These are phyloP conservation scores for Miltochrista miniata DNA, from an alignment of 2,888 invertebrate genomes.

Conservation along the genomic window DNA sequence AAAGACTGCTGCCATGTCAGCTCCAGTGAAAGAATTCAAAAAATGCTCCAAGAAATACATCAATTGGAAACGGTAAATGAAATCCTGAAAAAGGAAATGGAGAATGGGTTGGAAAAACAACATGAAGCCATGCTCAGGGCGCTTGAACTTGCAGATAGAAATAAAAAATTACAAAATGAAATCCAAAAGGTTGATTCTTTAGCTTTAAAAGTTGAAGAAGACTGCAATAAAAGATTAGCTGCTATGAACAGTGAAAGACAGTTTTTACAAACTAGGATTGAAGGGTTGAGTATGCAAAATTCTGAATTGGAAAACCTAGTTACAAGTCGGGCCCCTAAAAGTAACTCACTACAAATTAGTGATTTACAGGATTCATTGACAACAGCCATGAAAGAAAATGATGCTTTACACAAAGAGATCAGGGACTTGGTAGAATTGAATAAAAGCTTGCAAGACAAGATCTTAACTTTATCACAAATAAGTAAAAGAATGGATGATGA, in stretches of 20 bases:
- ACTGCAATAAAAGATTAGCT: conserved; percentile 88
- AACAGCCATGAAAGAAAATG: conserved; percentile 62
- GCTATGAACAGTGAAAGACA: conserved; percentile 85
- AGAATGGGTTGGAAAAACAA: conserved; percentile 85
- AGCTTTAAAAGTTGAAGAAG: conserved; percentile 89
- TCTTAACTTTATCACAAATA: conserved; percentile 52
- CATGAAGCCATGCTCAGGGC: conserved; percentile 93
- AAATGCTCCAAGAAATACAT: conserved; percentile 83
- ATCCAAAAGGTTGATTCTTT: conserved; percentile 88
- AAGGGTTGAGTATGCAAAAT: conserved; percentile 66
- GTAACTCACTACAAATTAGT: conserved; percentile 34
- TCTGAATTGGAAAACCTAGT: conserved; percentile 84
- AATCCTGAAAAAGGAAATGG: conserved; percentile 71
- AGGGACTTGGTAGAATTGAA: conserved; percentile 77
- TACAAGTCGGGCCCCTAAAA: conserved; percentile 54
- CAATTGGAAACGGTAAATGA: conserved; percentile 85
- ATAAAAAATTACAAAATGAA: conserved; percentile 87
- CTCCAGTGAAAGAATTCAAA: conserved; percentile 79
- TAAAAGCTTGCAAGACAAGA: conserved; percentile 75
- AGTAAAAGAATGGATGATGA: conserved; percentile 45
- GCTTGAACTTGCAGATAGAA: conserved; percentile 88
- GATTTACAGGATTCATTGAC: conserved; percentile 55
- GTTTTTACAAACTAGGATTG: conserved; percentile 82
- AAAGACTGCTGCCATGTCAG: conserved; percentile 87
- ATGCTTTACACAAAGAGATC: conserved; percentile 70